A percentile compares a stretch with the other conserved stretches of the same genome.
Conservation (phyloP, 2,888 invertebrate genomes). For the Ichneumoninae sp. region DNA sequence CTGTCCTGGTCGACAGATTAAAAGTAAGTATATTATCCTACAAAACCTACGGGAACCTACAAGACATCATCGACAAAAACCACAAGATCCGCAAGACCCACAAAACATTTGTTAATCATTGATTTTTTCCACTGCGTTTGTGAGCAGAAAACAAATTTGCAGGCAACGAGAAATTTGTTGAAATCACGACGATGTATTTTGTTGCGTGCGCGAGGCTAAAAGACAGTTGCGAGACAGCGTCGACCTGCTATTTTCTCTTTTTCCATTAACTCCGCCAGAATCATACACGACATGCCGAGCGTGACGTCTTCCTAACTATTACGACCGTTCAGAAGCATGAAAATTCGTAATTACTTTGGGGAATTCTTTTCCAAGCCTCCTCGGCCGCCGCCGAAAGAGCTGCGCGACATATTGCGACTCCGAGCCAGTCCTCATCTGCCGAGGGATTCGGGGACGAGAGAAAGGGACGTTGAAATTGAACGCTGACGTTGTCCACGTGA, state of each 20-base stretch:
- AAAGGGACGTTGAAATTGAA: neutral
- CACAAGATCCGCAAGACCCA: too few species aligned
- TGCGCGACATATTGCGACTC: neutral
- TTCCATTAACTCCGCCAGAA: neutral
- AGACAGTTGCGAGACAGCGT: neutral
- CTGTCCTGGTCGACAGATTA: too few species aligned
- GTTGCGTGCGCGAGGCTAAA: too few species aligned
- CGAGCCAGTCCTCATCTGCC: neutral
- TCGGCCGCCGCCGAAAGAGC: neutral
- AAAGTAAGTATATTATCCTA: too few species aligned
- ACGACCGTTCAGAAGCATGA: constrained; percentile 48
- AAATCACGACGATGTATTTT: too few species aligned
- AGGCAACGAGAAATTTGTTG: too few species aligned
- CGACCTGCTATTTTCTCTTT: constrained; percentile 17
- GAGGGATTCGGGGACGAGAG: neutral
- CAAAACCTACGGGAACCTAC: too few species aligned
- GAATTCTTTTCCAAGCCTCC: constrained; percentile 25
- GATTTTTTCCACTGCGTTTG: too few species aligned
- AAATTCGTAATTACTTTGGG: constrained; percentile 59
- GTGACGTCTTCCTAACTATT: constrained; percentile 44
- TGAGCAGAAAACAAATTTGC: too few species aligned
- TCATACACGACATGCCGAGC: constrained; percentile 44
- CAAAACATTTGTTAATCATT: too few species aligned
- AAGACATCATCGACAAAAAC: too few species aligned
- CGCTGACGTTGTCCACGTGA: constrained; percentile 39